These are phyloP conservation scores for Pseudochirops corinnae DNA, from an alignment of 2,797 vertebrate genomes.

Conservation along the genomic window DNA sequence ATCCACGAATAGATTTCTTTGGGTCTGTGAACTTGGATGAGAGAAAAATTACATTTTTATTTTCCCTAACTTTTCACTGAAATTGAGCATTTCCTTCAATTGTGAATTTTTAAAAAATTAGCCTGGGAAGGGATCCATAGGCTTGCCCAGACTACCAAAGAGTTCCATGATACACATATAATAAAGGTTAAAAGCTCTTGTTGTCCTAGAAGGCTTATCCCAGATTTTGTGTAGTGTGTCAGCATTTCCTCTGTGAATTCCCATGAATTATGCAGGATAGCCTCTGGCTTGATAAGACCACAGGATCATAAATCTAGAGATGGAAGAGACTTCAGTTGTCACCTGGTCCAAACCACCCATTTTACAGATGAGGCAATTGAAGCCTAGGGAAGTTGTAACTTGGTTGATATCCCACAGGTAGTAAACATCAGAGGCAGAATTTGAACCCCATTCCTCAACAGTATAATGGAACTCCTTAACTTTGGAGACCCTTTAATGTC, in stretches of 20 bases:
- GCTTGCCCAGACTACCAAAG: neutral
- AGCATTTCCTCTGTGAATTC: neutral
- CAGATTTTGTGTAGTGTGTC: neutral
- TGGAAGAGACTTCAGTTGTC: neutral
- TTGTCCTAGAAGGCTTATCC: neutral
- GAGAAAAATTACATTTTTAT: neutral
- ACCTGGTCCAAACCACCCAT: neutral
- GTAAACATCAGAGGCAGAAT: neutral
- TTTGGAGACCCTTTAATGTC: neutral
- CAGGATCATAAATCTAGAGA: neutral
- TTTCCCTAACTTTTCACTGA: neutral
- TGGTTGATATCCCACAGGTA: neutral
- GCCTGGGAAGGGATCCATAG: neutral
- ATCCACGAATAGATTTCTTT: neutral
- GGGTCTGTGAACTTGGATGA: neutral
- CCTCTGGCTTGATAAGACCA: neutral
- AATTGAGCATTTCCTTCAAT: neutral
- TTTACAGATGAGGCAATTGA: neutral
- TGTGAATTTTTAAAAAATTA: neutral
- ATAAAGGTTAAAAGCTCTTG: neutral
- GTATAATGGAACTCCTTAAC: neutral
- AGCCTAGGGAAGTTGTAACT: neutral
- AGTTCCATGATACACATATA: neutral
- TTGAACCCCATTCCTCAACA: neutral
- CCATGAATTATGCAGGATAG: neutral